Base-by-base conservation (phyloP, 1,140 invertebrate species). In the Andricus grossulariae region DNA sequence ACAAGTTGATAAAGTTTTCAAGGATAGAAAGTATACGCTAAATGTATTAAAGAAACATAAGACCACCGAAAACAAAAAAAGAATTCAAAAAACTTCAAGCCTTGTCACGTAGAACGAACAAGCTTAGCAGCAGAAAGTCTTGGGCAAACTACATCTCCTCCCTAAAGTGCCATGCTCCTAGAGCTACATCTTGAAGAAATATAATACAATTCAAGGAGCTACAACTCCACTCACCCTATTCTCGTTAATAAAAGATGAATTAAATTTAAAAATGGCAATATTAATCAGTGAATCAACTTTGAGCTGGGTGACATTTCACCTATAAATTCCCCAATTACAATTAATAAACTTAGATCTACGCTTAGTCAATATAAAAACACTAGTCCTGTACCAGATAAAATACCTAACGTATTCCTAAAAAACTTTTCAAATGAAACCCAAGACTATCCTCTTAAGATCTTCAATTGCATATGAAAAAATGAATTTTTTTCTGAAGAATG, bases 21-120 rank as follows among this genome's bases (percentile, higher is more conserved):
- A 83, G 79, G 72, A 80, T 76, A 71, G 76, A 19, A 88, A 86
- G 81, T 80, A 83, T 50, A 80, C 85, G 12, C 71, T 84, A 21
- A 84, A 85, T 72, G 50, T 72, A 21, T 86, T 80, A 71, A 85
- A 83, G 75, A 79, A 75, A 78, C 81, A 87, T 70, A 83, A 80
- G 81, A 86, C 71, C 73, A 66, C 73, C 21, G 82, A 78, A 74
- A 80, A 74, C 70, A 54, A 81, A 81, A 32, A 83, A 82, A 72
- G 77, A 83, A 55, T 85, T 72, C 16, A 86, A 80, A 83, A 79
- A 32, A 82, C 79, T 72, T 77, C 73, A 74, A 84, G 75, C 76
- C 72, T 79, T 50, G 75, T 50, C 72, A 71, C 76, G 74, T 51
- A 71, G 18, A 60, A 78, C 51, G 16, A 72, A 74, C 6, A 77